Evolutionary conservation across 2,113 vertebrate species (phyloP).

Genomic region (Varanus salvator): DNA sequence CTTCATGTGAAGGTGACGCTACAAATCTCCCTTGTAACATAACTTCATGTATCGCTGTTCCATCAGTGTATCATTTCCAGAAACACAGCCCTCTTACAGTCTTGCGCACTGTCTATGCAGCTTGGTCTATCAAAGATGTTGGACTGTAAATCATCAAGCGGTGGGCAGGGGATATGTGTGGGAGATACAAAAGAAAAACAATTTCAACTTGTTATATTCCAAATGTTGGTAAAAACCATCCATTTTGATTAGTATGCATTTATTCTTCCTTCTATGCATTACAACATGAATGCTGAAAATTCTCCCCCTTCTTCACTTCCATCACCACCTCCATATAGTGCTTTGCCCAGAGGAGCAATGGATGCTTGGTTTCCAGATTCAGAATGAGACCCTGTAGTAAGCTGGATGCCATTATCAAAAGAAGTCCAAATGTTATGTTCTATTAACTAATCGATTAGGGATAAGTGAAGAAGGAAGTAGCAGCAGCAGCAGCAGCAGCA

Average conservation of each 20-base stretch:
- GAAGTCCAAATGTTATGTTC: constrained; percentile 21
- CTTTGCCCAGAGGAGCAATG: constrained; percentile 53
- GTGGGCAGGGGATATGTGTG: neutral
- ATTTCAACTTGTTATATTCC: constrained; percentile 45
- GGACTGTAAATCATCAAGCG: constrained; percentile 49
- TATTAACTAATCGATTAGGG: constrained; percentile 52
- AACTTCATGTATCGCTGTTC: neutral
- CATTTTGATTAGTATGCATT: constrained; percentile 41
- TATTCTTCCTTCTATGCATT: constrained; percentile 52
- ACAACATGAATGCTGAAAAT: constrained; percentile 51
- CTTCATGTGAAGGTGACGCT: too few species aligned
- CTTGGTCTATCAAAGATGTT: constrained; percentile 11
- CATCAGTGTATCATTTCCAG: neutral
- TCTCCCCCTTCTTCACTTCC: constrained; percentile 18
- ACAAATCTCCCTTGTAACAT: too few species aligned
- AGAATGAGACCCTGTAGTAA: constrained; percentile 54
- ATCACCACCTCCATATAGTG: neutral
- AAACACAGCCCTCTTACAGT: constrained; percentile 31
- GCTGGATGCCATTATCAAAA: constrained; percentile 45
- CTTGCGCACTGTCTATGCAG: constrained; percentile 47
- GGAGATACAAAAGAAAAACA: constrained; percentile 40
- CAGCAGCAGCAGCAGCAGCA: neutral
- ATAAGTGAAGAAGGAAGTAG: constrained; percentile 12
- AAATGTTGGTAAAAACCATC: constrained; percentile 50
- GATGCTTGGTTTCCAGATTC: constrained; percentile 60